Base-by-base conservation (phyloP, 2,113 vertebrate species). In the Ceuthmochares aereus region DNA sequence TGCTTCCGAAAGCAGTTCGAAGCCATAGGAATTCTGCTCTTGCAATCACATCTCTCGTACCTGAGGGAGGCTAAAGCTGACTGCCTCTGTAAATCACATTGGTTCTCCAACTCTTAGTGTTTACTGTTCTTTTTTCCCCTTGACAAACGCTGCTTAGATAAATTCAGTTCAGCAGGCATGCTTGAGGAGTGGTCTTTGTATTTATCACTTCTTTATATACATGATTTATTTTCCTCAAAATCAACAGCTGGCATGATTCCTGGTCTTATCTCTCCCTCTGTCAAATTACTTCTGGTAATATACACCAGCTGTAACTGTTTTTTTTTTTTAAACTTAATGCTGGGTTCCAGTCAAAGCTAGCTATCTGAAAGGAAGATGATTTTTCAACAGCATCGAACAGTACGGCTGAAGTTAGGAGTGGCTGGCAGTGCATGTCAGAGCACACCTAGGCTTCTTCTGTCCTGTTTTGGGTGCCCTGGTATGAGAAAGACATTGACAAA, bases 51-150 rank as follows among this genome's bases (percentile, higher is more conserved):
- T 79, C 63, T 72, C 25, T 66, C 73, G 62, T 74, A 90, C 59
- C 55, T 76, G 51, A 73, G 63, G 51, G 67, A 79, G n/a, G 29
- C 62, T 84, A 76, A 91, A 79, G 66, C 70, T 91, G 69, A 76
- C 82, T 87, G 66, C 62, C 45, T 79, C 87, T 83, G 66, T 82
- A 96, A 96, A 91, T 96, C 77, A 80, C 84, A 20, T 73, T 36
- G 27, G 32, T 76, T 95, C 77, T 82, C 23, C 74, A 76, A 30
- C 36, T 66, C 36, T 69, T 79, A 40, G 27, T 82, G 42, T 82
- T 95, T 93, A 40, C 43, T 73, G 51, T 66, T 87, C 37, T 88
- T 94, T 14, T 92, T 92, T 90, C 94, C 17, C 21, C 36, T 79
- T 89, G 62, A 79, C 54, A 94, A 87, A 87, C 45, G 34, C 51